Evolutionary conservation across 1,140 invertebrate genomes (phyloP), one percentile per base, ranked within the genome.

Genomic region (Lethrus apterus): DNA sequence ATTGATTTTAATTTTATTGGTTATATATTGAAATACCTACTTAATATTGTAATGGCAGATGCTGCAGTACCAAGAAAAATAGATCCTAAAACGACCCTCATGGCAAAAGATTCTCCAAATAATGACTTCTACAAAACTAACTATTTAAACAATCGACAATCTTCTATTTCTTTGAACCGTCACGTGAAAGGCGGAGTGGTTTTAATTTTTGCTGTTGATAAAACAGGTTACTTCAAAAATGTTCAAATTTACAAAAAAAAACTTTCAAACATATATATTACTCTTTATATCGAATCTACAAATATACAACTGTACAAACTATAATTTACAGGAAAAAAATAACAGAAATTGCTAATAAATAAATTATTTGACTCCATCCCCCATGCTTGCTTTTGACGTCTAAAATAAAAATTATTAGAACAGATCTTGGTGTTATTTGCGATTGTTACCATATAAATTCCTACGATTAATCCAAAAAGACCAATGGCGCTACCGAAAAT

Each of bases 401-500:
- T 45, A 19, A 40, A 45, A 50, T 9, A 41, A 11, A 44, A 35
- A 23, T 38, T 19, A 11, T 3, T 18, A 3, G 5, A 14, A 40
- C 17, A 5, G 11, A 2, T 8, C 9, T 31, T 34, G 0, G 3
- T 19, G 15, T 15, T 36, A 40, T 38, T n/a, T n/a, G n/a, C n/a
- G n/a, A n/a, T n/a, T 50, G 35, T 52, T 52, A 64, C 62, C 71
- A 90, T 80, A 62, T 91, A 85, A 69, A 93, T 87, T 38, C 86
- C 86, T 45, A 93, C 86, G 64, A 93, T 93, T 9, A 93, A 74
- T 45, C 90, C 90, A 75, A 94, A 94, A 0, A 94, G 72, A 55
- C 90, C 90, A 69, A 94, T 93, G 49, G 90, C 90, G 69, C 83
- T 89, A 10, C 86, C 90, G 67, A 94, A 94, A 65, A 94, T 94